phyloP scores from a whole-genome alignment of 2,888 invertebrate species.

The Cephus pygmeus region DNA sequence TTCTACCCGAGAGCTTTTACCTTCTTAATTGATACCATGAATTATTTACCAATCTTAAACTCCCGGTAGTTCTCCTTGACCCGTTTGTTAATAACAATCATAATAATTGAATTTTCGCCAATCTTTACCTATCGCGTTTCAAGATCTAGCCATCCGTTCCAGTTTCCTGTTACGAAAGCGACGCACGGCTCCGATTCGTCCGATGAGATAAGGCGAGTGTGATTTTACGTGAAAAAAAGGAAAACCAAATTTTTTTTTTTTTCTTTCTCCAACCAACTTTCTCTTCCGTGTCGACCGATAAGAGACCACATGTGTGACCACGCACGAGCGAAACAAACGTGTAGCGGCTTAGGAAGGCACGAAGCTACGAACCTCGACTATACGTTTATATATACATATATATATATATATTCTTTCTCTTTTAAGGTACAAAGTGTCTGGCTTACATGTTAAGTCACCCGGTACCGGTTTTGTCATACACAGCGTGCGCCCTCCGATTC shows the following conservation, averaged over 20 bases:
- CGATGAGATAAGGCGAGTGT: not conserved
- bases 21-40: too few species aligned
- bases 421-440: constrained; percentile 1
- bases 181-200: not conserved
- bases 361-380: not conserved
- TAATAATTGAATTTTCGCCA: too few species aligned
- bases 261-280: constrained; percentile 38
- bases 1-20: too few species aligned
- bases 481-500: constrained; percentile 1
- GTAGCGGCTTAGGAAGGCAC: not conserved
- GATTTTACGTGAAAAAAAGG: constrained; percentile 1
- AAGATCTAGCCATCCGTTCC: too few species aligned
- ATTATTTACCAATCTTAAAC: too few species aligned
- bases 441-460: too few species aligned
- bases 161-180: too few species aligned
- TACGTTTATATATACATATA: not conserved
- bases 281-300: constrained; percentile 48
- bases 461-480: constrained; percentile 2
- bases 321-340: constrained; percentile 29
- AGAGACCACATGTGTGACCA: constrained; percentile 34
- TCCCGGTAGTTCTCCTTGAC: too few species aligned
- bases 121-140: too few species aligned
- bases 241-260: constrained; percentile 23
- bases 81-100: too few species aligned
- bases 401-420: not conserved